A percentile compares a stretch with the other conserved stretches of the same genome.
Evolutionary conservation across 2,797 vertebrate species (phyloP).

Genomic region (Sorex maritimensis): DNA sequence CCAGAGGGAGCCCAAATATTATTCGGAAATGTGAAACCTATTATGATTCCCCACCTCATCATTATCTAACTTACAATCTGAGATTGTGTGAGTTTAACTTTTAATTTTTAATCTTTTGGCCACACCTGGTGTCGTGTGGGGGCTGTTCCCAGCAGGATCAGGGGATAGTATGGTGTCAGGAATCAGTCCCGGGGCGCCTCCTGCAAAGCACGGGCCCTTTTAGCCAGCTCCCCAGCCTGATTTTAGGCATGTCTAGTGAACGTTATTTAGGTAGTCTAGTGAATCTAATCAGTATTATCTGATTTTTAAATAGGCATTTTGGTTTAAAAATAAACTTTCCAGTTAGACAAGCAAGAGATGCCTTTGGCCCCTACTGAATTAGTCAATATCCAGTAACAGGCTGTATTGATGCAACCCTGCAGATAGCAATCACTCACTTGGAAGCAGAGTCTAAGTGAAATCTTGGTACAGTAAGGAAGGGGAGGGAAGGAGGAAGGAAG

Average conservation of each 20-base stretch:
- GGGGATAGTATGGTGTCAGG: no score
- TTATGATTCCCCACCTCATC: neutral
- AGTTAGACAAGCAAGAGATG: constrained; percentile 4
- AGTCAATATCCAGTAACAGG: neutral
- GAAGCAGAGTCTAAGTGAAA: constrained; percentile 7
- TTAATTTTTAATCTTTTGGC: no score
- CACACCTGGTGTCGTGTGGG: no score
- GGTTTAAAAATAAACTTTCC: constrained; percentile 46
- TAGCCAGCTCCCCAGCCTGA: no score
- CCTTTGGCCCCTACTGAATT: neutral
- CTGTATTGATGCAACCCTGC: neutral
- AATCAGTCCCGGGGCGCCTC: no score
- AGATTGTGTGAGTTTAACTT: neutral
- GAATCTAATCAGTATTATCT: neutral
- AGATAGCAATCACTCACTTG: neutral
- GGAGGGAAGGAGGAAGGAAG: constrained; percentile 54
- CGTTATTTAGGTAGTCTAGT: constrained; percentile 35
- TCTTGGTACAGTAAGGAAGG: neutral
- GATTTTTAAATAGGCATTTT: constrained; percentile 71
- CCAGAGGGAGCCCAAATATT: neutral
- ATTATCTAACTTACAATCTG: neutral
- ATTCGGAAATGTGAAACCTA: neutral
- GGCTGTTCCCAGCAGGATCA: no score
- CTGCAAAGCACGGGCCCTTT: no score
- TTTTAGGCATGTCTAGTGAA: neutral